phyloP scores from a whole-genome alignment of 2,113 vertebrate genomes.

The Neotragus pygmaeus region DNA sequence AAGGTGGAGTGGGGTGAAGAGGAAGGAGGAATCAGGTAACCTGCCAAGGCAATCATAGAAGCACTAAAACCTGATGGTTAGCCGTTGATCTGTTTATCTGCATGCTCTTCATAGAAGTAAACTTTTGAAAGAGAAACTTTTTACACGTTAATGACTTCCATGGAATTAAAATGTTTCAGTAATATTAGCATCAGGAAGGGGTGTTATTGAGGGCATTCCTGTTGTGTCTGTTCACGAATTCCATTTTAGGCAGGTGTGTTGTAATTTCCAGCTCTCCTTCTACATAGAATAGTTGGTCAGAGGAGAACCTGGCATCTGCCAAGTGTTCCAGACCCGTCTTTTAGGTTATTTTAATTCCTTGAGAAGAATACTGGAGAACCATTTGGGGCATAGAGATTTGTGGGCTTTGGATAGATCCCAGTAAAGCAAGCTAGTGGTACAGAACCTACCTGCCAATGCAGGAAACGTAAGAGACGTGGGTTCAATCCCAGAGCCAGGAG shows the following conservation, averaged over 20 bases:
- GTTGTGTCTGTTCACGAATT: neutral
- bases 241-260: neutral
- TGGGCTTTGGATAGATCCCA: neutral
- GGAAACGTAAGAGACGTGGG: neutral
- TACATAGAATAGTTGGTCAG: neutral
- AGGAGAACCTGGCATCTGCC: neutral
- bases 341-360: conserved; percentile 16
- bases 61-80: neutral
- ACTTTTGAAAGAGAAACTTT: neutral
- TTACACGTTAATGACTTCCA: neutral
- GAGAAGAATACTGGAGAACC: conserved; percentile 11
- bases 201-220: neutral
- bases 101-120: neutral
- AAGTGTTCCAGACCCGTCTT: neutral
- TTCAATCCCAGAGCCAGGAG: neutral
- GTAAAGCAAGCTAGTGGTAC: neutral
- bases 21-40: neutral
- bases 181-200: neutral
- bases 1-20: neutral
- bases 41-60: neutral
- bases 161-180: neutral
- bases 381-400: neutral
- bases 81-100: neutral
- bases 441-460: neutral
- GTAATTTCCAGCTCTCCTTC: neutral